phyloP scores from a whole-genome alignment of 2,797 vertebrate species.

The Spinus olivaceus region DNA sequence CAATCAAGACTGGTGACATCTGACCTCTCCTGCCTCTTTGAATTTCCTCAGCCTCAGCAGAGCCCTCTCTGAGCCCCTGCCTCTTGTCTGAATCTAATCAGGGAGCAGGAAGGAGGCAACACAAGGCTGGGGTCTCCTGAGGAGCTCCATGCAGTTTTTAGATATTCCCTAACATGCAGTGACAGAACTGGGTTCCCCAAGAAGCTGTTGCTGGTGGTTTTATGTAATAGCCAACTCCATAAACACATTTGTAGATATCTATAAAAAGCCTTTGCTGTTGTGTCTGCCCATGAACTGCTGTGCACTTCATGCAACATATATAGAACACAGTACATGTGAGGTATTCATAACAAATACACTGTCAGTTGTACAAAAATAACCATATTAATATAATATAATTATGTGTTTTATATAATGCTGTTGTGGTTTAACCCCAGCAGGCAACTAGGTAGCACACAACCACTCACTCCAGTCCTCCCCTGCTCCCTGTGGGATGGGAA shows the following conservation, averaged over 20 bases:
- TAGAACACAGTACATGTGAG: not conserved
- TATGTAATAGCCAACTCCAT: constrained; percentile 40
- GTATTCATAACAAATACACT: not conserved
- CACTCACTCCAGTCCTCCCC: not conserved
- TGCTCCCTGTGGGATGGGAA: not conserved
- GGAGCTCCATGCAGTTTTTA: not conserved
- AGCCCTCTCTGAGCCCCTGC: not conserved
- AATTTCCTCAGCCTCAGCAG: not conserved
- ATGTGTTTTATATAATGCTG: not conserved
- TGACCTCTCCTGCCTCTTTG: not conserved
- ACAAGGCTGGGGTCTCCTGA: not conserved
- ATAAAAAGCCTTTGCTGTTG: not conserved
- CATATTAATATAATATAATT: not conserved
- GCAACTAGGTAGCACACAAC: not conserved
- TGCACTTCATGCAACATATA: not conserved
- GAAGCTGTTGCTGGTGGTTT: constrained; percentile 29
- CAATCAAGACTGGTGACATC: not conserved
- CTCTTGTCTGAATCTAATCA: not conserved
- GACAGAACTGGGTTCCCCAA: constrained; percentile 59
- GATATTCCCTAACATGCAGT: constrained; percentile 31
- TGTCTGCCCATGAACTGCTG: not conserved
- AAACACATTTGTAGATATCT: not conserved
- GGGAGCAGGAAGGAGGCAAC: not conserved
- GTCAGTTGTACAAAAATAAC: not conserved
- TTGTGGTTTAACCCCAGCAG: not conserved